Conservation (phyloP, 2,797 vertebrate species). For the Hippopotamyrus pictus region DNA sequence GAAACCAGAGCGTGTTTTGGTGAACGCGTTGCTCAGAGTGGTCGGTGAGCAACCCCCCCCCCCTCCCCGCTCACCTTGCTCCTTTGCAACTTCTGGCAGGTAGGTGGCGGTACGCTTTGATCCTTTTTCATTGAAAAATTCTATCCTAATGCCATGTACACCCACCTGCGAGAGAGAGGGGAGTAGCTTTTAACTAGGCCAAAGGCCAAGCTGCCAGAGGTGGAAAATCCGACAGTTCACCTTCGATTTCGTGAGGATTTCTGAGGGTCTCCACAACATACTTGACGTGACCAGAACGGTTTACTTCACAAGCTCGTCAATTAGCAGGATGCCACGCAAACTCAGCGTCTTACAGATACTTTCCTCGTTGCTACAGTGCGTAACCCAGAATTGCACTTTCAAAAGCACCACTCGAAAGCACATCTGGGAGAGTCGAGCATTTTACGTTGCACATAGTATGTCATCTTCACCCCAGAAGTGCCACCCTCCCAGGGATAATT, state of each 20-base stretch:
- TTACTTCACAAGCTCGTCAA: background rate
- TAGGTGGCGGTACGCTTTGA: slow-evolving; percentile 99
- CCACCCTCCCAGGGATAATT: background rate
- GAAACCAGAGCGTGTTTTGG: background rate
- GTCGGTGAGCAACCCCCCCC: background rate
- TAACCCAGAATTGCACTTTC: background rate
- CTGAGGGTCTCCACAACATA: background rate
- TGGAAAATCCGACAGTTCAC: background rate
- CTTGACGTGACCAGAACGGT: background rate
- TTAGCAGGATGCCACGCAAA: background rate
- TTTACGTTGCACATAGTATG: background rate
- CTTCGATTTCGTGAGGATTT: background rate
- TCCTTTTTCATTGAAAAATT: slow-evolving; percentile 99
- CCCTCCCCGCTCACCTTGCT: slow-evolving; percentile 85
- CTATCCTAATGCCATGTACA: slow-evolving; percentile 99
- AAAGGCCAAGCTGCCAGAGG: background rate
- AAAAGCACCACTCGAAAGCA: background rate
- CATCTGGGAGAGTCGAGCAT: background rate
- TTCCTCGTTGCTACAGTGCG: background rate
- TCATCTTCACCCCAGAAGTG: background rate
- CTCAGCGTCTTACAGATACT: background rate
- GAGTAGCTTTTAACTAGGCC: background rate
- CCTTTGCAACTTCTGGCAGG: slow-evolving; percentile 99
- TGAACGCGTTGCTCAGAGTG: background rate
- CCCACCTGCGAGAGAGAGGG: slow-evolving; percentile 77